Base-by-base conservation (phyloP, 2,797 vertebrate genomes). In the Gorsachius magnificus region DNA sequence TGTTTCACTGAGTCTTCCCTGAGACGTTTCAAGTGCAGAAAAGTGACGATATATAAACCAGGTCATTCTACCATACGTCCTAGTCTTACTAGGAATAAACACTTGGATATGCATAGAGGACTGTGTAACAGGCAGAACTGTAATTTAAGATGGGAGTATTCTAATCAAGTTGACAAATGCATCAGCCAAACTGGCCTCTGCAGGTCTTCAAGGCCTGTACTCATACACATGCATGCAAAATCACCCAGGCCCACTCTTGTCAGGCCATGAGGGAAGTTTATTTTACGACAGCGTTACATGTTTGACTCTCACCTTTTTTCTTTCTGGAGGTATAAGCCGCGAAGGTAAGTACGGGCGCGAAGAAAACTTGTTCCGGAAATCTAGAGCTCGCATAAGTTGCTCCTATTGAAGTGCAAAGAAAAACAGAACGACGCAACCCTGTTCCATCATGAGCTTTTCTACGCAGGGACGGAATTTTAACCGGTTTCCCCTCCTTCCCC, bases 301-400 rank as follows among this genome's bases (percentile, higher is more conserved):
- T 4, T 6, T 14, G 58, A 69, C 63, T 81, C 93, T 93, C 96
- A 99, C 99, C 98, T 97, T 97, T 95, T 97, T 99, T 50, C 96
- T 96, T 69, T 97, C 97, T 45, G 94, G 71, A 71, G 98, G 94
- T 90, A 99, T 96, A 46, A 99, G 72, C 48, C 93, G 97, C 33
- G 98, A 97, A 46, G 99, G 98, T 31, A 99, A 97, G 97, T 99
- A 99, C 0, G 98, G 99, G 25, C 56, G 97, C 46, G 90, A 81
- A 33, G 98, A 98, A 95, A 98, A 99, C 57, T 95, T 97, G 87
- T 99, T 99, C 85, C 99, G 98, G 94, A 99, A 99, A 68, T 97
- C 94, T 50, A 99, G 80, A 4, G 99, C 99, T 94, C 97, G 96
- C 4, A 97, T 64, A 43, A 99, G 85, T 51, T 97, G 74, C 3